A percentile compares a stretch with the other conserved stretches of the same genome.
These are phyloP conservation scores for Ruditapes philippinarum DNA, from an alignment of 1,140 invertebrate genomes.

Conservation along the genomic window DNA sequence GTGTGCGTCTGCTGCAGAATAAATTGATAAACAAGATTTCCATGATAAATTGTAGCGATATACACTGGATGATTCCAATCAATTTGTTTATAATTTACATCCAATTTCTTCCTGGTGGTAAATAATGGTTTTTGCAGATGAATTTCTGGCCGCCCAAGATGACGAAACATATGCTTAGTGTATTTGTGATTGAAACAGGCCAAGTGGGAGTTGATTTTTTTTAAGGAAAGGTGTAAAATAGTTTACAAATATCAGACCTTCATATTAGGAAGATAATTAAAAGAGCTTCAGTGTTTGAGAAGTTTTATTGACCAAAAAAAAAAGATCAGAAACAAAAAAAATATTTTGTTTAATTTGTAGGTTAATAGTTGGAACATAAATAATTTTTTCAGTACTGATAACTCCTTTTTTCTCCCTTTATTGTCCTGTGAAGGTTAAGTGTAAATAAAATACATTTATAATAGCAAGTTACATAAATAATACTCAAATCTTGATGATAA, in stretches of 20 bases:
- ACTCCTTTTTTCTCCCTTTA: no score
- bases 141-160: constrained; percentile 55
- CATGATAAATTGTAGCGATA: constrained; percentile 51
- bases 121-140: constrained; percentile 63
- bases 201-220: neutral
- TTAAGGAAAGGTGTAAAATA: neutral
- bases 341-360: no score
- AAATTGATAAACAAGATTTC: constrained; percentile 67
- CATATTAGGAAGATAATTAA: no score
- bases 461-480: no score
- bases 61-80: constrained; percentile 56
- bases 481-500: neutral
- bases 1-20: constrained; percentile 35
- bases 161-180: constrained; percentile 22
- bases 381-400: no score
- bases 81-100: constrained; percentile 66
- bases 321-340: no score
- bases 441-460: no score
- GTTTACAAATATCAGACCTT: neutral
- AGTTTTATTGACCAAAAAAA: no score
- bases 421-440: no score
- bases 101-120: constrained; percentile 58
- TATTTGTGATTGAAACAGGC: neutral
- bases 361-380: no score
- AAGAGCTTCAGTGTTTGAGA: no score